A percentile compares a stretch with the other conserved stretches of the same genome.
These are phyloP conservation scores for Metacarcinus magister DNA, from an alignment of 2,888 invertebrate species.

Conservation along the genomic window DNA sequence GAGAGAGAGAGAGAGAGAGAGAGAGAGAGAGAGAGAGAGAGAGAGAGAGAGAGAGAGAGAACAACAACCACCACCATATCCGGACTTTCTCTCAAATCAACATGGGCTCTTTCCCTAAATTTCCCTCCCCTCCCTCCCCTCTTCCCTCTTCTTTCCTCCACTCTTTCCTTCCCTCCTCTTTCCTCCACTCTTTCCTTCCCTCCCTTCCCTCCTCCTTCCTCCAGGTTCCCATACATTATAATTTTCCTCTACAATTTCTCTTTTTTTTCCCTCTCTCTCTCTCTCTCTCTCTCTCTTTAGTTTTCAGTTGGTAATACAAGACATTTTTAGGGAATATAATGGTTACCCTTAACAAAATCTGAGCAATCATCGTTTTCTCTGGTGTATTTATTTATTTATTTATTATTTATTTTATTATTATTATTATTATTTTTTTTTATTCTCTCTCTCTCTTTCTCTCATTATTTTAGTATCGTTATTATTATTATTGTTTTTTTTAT, in stretches of 20 bases:
- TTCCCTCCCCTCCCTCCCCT: conserved; percentile 1
- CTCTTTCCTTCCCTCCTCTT: too few species aligned
- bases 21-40: conserved; percentile 2
- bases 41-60: conserved; percentile 57
- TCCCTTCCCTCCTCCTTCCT: too few species aligned
- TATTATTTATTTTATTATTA: too few species aligned
- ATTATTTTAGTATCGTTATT: neutral
- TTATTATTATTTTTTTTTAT: neutral
- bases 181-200: too few species aligned
- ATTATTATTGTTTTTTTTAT: neutral
- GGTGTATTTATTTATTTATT: too few species aligned
- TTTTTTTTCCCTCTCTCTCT: neutral
- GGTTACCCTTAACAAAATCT: too few species aligned
- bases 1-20: conserved; percentile 62
- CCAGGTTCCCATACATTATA: neutral
- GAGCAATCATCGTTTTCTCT: too few species aligned
- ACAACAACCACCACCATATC: neutral
- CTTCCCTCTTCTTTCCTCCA: too few species aligned
- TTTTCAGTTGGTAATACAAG: neutral
- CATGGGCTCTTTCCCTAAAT: neutral
- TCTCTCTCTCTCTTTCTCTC: neutral
- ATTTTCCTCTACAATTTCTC: neutral
- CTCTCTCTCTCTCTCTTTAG: neutral
- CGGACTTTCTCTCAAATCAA: neutral
- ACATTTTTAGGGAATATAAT: too few species aligned